Base-by-base conservation (phyloP, 2,888 invertebrate species). In the Tortrix viridana region DNA sequence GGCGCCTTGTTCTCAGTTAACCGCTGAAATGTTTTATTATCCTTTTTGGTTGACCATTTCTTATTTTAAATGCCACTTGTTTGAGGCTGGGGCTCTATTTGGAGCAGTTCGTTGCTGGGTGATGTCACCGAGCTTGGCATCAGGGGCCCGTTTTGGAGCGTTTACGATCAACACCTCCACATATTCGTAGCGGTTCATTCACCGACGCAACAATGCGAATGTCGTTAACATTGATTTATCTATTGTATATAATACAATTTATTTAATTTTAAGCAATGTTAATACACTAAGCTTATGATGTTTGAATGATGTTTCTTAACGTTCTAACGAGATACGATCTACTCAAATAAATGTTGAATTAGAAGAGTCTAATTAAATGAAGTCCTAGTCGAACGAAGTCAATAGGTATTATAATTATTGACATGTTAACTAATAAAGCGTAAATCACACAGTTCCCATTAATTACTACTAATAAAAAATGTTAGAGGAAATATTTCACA, bases 91-190 rank as follows among this genome's bases (percentile, higher is more conserved):
- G 41, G 16, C 41, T 73, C 80, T 86, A 85, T 86, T 82, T 77
- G 78, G 81, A 81, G 75, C 74, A 77, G 68, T 53, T 53, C 72
- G 75, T 81, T 74, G 74, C 70, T 70, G 65, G 84, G 77, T 91
- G 91, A 91, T 88, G 88, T 91, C 91, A 91, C 80, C 82, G 72
- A 69, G 69, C 79, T 76, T 80, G 82, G 77, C 82, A 84, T 87
- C 85, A 84, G 75, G 82, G 83, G 83, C 86, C 88, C 80, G 80
- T 83, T 89, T 88, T 85, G 88, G 88, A 77, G 81, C 80, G 83
- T 88, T 88, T 89, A 89, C 85, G 88, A 88, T 80, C 85, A 71
- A 83, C 90, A 88, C 89, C 90, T 88, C 89, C 90, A 88, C 89
- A 88, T 80, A 76, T 83, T 79, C 70, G 81, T 80, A 76, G 70